Percentiles rank a stretch among this genome's conserved stretches.
These are phyloP conservation scores for Trogon melanurus DNA, from an alignment of 2,113 vertebrate genomes.

Conservation along the genomic window DNA sequence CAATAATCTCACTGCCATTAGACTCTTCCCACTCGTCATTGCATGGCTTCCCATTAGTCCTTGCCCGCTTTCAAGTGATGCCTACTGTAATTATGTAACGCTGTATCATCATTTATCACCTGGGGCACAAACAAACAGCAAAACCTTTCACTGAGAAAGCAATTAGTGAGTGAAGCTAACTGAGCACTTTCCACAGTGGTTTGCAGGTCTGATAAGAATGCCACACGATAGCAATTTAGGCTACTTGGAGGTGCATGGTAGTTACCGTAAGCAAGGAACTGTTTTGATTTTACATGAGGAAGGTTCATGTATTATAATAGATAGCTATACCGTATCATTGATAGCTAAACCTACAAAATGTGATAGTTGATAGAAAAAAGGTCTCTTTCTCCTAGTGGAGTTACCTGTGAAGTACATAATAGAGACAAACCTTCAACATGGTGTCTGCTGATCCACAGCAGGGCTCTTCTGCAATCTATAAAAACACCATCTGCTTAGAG, in stretches of 20 bases:
- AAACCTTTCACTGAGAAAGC: neutral
- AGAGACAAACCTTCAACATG: neutral
- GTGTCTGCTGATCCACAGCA: slow-evolving; percentile 11
- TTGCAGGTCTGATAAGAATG: neutral
- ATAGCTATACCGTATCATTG: neutral
- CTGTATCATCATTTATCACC: neutral
- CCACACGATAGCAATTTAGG: neutral
- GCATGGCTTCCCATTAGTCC: neutral
- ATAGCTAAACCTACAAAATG: neutral
- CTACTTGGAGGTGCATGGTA: neutral
- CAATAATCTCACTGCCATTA: neutral
- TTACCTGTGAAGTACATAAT: neutral
- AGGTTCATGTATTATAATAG: neutral
- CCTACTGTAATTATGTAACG: neutral
- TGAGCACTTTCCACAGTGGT: neutral
- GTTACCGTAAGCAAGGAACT: neutral
- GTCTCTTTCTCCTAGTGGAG: neutral
- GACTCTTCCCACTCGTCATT: neutral
- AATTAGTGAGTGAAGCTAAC: neutral
- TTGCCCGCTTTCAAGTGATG: neutral
- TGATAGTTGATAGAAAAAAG: neutral
- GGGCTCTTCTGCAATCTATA: neutral
- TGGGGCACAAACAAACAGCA: neutral
- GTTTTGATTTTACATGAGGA: neutral
- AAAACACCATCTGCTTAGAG: neutral